These are phyloP conservation scores for Xestia sexstrigata DNA, from an alignment of 2,888 invertebrate species.

Conservation along the genomic window DNA sequence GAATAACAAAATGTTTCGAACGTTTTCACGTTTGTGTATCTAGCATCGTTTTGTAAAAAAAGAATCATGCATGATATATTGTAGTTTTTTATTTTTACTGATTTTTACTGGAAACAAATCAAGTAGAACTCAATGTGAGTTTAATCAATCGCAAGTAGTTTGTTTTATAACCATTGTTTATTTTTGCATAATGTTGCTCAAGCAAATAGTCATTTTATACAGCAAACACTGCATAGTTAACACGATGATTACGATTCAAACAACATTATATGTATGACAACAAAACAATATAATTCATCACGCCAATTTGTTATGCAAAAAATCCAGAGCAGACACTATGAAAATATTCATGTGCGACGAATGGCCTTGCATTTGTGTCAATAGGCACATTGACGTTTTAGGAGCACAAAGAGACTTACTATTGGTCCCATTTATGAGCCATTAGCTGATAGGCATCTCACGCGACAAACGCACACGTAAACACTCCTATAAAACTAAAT, in stretches of 20 bases:
- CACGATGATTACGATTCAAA: neutral
- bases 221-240: neutral
- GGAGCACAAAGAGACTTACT: constrained; percentile 59
- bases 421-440: constrained; percentile 60
- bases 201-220: neutral
- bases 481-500: constrained; percentile 3
- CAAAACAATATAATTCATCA: constrained; percentile 1
- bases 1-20: neutral
- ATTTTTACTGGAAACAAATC: neutral
- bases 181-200: neutral
- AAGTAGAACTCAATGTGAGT: neutral
- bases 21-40: neutral
- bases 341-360: constrained; percentile 33
- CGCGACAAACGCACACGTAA: constrained; percentile 41
- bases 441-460: constrained; percentile 55
- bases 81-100: neutral
- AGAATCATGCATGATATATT: neutral
- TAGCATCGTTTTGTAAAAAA: neutral
- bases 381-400: constrained; percentile 59
- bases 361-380: constrained; percentile 66
- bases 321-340: constrained; percentile 11
- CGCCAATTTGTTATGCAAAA: neutral
- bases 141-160: neutral
- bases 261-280: neutral
- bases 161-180: neutral